phyloP scores from a whole-genome alignment of 2,797 vertebrate species.

The Sebastes vulpes region DNA sequence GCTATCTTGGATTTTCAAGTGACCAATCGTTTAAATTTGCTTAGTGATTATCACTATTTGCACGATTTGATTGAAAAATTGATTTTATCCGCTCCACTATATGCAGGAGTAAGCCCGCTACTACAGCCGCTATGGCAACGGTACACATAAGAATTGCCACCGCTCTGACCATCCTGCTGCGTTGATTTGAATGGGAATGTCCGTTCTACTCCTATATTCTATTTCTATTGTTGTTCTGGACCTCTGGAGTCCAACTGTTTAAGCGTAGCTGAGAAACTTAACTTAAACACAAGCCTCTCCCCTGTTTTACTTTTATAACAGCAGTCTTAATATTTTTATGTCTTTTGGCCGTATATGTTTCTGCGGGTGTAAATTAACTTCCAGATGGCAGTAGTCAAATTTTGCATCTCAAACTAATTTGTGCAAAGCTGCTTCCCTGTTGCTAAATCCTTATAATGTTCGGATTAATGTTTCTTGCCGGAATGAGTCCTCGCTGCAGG shows the following conservation, averaged over 20 bases:
- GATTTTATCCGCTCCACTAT: too few species aligned
- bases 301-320: constrained; percentile 1
- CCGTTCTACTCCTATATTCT: too few species aligned
- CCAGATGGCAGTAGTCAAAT: constrained; percentile 10
- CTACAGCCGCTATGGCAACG: too few species aligned
- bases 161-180: too few species aligned
- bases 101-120: too few species aligned
- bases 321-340: background rate
- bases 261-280: background rate
- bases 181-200: too few species aligned
- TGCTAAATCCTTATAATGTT: constrained; percentile 16
- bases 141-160: too few species aligned
- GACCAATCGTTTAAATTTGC: too few species aligned
- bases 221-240: background rate
- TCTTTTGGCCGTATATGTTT: background rate
- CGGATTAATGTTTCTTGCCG: constrained; percentile 26
- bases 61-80: too few species aligned
- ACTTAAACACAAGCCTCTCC: background rate
- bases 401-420: constrained; percentile 40
- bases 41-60: too few species aligned
- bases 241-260: background rate
- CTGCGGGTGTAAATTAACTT: background rate
- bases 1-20: too few species aligned
- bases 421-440: constrained; percentile 39
- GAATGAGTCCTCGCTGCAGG: constrained; percentile 41